Evolutionary conservation across 2,797 vertebrate species (phyloP).

Genomic region (Agapornis canus): DNA sequence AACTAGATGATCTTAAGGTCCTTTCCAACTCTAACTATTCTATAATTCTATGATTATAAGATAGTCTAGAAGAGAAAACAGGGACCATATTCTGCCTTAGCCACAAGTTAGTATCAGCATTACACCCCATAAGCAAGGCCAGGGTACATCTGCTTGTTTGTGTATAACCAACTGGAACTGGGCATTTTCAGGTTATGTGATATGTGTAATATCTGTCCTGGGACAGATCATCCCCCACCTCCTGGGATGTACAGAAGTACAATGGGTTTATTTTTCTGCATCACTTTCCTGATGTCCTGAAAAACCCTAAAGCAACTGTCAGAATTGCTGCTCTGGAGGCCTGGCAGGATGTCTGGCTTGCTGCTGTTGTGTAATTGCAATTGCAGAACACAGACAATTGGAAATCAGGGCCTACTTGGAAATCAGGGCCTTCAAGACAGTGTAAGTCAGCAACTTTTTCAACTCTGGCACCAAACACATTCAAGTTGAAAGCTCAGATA

Average conservation of each 20-base stretch:
- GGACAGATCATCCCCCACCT: neutral
- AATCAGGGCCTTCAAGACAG: conserved; percentile 13
- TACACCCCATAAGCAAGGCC: neutral
- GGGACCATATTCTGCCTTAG: neutral
- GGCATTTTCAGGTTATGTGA: neutral
- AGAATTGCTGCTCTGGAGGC: neutral
- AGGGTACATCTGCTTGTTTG: neutral
- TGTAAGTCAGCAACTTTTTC: conserved; percentile 43
- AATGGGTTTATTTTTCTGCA: neutral
- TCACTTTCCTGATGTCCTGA: neutral
- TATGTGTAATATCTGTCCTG: neutral
- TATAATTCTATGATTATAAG: no score
- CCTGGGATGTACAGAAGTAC: neutral
- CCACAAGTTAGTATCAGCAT: neutral
- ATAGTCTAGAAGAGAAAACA: neutral
- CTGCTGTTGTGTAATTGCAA: conserved; percentile 35
- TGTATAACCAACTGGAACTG: neutral
- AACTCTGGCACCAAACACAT: neutral
- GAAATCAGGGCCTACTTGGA: neutral
- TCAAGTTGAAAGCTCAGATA: neutral
- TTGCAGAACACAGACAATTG: conserved; percentile 49
- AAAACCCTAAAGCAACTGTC: neutral
- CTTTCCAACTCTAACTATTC: no score
- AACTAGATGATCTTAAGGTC: no score
- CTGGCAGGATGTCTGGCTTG: neutral